A percentile compares a stretch with the other conserved stretches of the same genome.
Conservation (phyloP, 1,140 invertebrate species). For the Anoplophora glabripennis region DNA sequence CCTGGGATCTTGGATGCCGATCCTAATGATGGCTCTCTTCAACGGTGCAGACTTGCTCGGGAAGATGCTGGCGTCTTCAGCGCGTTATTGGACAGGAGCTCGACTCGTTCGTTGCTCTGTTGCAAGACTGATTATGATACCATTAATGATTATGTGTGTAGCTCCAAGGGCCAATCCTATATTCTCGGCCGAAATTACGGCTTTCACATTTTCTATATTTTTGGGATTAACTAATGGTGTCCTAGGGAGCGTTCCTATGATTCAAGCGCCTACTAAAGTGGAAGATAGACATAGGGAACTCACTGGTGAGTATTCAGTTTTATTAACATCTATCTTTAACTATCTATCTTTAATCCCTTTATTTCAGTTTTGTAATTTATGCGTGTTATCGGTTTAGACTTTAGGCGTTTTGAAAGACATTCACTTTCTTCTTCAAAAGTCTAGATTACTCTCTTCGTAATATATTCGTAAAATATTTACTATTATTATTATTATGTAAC, state of each 20-base stretch:
- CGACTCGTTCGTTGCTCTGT: conserved; percentile 59
- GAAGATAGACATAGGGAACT: conserved; percentile 73
- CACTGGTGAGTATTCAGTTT: conserved; percentile 53
- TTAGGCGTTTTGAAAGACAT: too few relatives aligned
- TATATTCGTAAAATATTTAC: too few relatives aligned
- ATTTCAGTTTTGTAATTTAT: too few relatives aligned
- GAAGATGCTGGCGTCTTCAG: conserved; percentile 4
- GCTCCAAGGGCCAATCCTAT: conserved; percentile 70
- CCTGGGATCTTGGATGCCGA: conserved; percentile 85
- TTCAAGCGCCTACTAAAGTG: conserved; percentile 80
- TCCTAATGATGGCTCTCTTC: conserved; percentile 84
- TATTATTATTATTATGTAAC: too few relatives aligned
- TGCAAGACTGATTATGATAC: conserved; percentile 70
- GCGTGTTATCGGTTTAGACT: too few relatives aligned
- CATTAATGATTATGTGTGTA: conserved; percentile 75
- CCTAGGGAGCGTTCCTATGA: conserved; percentile 88
- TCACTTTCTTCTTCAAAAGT: too few relatives aligned
- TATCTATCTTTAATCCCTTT: too few relatives aligned
- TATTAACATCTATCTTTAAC: neutral
- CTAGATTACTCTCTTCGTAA: too few relatives aligned
- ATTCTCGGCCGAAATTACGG: conserved; percentile 66
- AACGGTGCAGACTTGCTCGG: conserved; percentile 73
- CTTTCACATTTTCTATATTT: conserved; percentile 68
- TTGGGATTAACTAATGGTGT: conserved; percentile 84
- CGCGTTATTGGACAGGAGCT: conserved; percentile 67